Evolutionary conservation across 1,140 invertebrate genomes (phyloP).

Genomic region (Drosophila triauraria): DNA sequence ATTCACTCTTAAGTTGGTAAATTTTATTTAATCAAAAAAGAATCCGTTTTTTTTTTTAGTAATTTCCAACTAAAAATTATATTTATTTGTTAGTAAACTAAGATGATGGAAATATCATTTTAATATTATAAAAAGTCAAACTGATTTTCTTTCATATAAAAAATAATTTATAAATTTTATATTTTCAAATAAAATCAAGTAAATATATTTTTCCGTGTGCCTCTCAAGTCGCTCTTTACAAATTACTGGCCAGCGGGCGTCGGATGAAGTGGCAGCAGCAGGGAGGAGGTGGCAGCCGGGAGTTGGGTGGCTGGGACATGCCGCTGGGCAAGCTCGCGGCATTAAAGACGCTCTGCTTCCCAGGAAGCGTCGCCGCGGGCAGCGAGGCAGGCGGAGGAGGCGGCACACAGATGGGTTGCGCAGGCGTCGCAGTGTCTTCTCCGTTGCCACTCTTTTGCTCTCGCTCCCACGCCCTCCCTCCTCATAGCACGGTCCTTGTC

Average conservation of each 20-base stretch:
- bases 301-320: constrained; percentile 43
- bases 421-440: constrained; percentile 58
- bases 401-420: constrained; percentile 32
- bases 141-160: too few species aligned
- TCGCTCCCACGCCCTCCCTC: constrained; percentile 13
- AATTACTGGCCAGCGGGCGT: constrained; percentile 26
- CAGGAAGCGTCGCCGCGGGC: constrained; percentile 23
- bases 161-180: background rate
- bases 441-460: constrained; percentile 12
- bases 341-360: constrained; percentile 43
- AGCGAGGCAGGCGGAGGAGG: background rate
- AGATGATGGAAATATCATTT: too few species aligned
- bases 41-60: too few species aligned
- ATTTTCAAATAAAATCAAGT: too few species aligned
- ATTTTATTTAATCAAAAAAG: too few species aligned
- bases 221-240: constrained; percentile 28
- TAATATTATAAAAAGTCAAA: too few species aligned
- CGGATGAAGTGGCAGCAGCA: background rate
- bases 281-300: background rate
- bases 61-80: too few species aligned
- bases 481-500: constrained; percentile 2
- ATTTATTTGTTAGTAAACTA: too few species aligned
- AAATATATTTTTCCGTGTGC: background rate
- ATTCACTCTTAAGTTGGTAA: too few species aligned
- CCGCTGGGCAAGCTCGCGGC: constrained; percentile 38